Evolutionary conservation across 2,797 vertebrate species (phyloP), one percentile per base, ranked within the genome.

Genomic region (Chelonia mydas): DNA sequence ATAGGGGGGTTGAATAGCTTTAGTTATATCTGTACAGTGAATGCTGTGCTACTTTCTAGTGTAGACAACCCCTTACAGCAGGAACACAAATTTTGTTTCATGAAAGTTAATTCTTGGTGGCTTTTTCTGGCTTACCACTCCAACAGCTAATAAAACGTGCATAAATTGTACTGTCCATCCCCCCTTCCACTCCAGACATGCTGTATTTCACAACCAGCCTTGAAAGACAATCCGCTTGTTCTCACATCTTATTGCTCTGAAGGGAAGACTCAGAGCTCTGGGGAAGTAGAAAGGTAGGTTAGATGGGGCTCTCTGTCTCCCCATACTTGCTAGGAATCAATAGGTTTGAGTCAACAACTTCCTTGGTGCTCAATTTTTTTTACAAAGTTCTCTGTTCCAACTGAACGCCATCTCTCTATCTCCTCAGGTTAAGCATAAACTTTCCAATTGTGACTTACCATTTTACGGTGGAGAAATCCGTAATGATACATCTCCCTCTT

Each of bases 11-110:
- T 57, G 28, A 77, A 83, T 3, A 81, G 76, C 83, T 94, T 84
- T 86, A 86, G 3, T 10, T 93, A 72, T 86, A 93, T 31, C 79
- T 81, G 89, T 88, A 90, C 90, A n/a, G 13, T 81, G 88, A 90
- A 65, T 27, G 27, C 68, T 41, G 11, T 72, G 21, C 15, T 81
- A 7, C 8, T 87, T 89, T 89, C 5, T 72, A 23, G 77, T 6
- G 50, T 74, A 90, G 79, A 79, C 59, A 94, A 86, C 61, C 59
- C 21, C 3, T 54, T 77, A 25, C 23, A 83, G 89, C 3, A 4
- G 76, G 90, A 94, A 87, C 15, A 93, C 2, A 47, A 51, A 86
- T 25, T 55, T 51, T 19, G 68, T 23, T 85, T 88, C 5, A 88
- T 49, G 76, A 91, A 90, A 95, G 57, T 3, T 90, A 54, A 89